Conservation (phyloP, 2,888 invertebrate species). For the Fabriciana adippe region DNA sequence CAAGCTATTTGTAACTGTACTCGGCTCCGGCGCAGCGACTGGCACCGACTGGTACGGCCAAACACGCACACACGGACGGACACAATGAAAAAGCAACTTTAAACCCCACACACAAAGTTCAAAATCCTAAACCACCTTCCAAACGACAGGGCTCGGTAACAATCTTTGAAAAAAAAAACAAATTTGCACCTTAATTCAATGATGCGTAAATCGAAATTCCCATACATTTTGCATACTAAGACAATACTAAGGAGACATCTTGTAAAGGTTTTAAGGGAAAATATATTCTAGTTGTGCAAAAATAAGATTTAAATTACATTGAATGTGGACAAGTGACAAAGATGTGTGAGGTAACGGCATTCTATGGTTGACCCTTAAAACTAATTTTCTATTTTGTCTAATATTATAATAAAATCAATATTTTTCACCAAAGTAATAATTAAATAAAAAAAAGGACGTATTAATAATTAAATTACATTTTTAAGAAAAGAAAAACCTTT, state of each 20-base stretch:
- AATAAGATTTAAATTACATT: slow-evolving; percentile 17
- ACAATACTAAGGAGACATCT: slow-evolving; percentile 29
- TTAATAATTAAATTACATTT: no score
- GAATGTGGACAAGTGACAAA: slow-evolving; percentile 41
- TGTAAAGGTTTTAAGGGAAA: slow-evolving; percentile 16
- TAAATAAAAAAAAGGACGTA: no score
- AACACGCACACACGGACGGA: slow-evolving; percentile 12
- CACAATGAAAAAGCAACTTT: slow-evolving; percentile 45
- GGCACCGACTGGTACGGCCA: slow-evolving; percentile 69
- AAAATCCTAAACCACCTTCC: slow-evolving; percentile 40
- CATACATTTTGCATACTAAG: slow-evolving; percentile 17
- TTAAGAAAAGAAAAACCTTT: no score
- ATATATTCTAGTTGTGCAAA: slow-evolving; percentile 9
- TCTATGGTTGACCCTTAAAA: slow-evolving; percentile 34
- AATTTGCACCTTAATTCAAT: slow-evolving; percentile 55
- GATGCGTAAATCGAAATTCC: slow-evolving; percentile 47
- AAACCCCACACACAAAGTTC: slow-evolving; percentile 40
- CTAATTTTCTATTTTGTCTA: slow-evolving; percentile 17
- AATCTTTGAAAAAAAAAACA: slow-evolving; percentile 31
- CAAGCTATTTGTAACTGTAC: slow-evolving; percentile 52
- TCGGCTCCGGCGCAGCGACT: slow-evolving; percentile 66
- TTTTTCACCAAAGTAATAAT: background rate
- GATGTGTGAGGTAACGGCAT: slow-evolving; percentile 53
- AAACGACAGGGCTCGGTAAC: slow-evolving; percentile 26
- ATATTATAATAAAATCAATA: background rate